Evolutionary conservation across 2,888 invertebrate genomes (phyloP), one percentile per base, ranked within the genome.

Genomic region (Conchocele bisecta): DNA sequence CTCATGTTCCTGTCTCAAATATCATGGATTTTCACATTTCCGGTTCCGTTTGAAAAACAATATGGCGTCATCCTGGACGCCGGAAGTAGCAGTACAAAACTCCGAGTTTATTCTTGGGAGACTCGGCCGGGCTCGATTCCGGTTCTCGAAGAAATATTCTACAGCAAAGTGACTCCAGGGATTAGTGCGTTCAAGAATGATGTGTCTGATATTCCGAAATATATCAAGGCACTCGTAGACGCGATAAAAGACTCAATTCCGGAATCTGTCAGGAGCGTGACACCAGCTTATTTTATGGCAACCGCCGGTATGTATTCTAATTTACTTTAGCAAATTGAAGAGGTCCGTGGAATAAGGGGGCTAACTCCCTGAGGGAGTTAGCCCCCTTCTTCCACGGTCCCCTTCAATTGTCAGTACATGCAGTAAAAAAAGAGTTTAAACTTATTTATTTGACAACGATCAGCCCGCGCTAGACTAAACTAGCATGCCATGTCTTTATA

Each of bases 51-150:
- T n/a, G 46, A 59, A 15, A 48, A 44, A 13, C 77, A 77, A 54
- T 93, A 92, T 80, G 92, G 91, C 20, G 89, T 92, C 9, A 88
- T 93, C 20, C 83, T 93, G 37, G 93, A 93, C 82, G 93, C 92
- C 6, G 93, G 93, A 6, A 92, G 92, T 65, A 92, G 92, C 39
- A 92, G 93, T 31, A 92, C 91, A 26, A 88, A 93, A 41, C 79
- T 91, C 7, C 91, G 91, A 68, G 83, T 93, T 35, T 92, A 92
- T 81, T 67, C 74, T 20, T 92, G 92, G 92, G 31, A 50, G 28
- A 73, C 65, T n/a, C 65, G 73, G 3, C 37, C 29, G 4, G 54
- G 50, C 2, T 61, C 64, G 22, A 69, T 83, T 26, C 83, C 82
- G 7, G 37, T 58, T 15, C 69, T 83, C 46, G 58, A 68, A n/a